A percentile compares a stretch with the other conserved stretches of the same genome.
These are phyloP conservation scores for Esox niger DNA, from an alignment of 2,113 vertebrate species.

Conservation along the genomic window DNA sequence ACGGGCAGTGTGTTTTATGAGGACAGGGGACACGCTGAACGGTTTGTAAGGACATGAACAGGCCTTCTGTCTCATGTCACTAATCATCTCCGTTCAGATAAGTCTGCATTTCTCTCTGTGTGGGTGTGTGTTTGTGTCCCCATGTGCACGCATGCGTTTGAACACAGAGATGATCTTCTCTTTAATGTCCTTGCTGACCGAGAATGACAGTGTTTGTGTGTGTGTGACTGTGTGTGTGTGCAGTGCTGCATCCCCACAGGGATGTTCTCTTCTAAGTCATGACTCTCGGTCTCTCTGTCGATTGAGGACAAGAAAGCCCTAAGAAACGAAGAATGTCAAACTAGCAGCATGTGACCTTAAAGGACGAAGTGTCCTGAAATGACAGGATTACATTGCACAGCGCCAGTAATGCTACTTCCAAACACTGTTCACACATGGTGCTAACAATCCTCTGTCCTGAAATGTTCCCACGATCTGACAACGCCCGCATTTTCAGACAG, in stretches of 20 bases:
- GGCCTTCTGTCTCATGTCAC: no score
- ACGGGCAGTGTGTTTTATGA: no score
- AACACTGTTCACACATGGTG: no score
- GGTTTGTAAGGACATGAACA: no score
- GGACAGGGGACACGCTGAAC: no score
- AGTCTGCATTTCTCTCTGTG: neutral
- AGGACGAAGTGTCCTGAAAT: conserved; percentile 38
- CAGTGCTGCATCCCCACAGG: conserved; percentile 37
- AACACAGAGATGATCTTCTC: neutral
- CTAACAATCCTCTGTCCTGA: no score
- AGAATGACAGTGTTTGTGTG: conserved; percentile 29
- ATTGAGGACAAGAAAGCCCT: conserved; percentile 31
- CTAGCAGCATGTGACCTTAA: conserved; percentile 9
- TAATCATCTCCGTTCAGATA: no score
- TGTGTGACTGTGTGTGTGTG: conserved; percentile 16
- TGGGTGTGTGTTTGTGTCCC: neutral
- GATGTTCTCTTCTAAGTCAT: conserved; percentile 45
- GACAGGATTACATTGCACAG: conserved; percentile 19
- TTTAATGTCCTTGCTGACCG: neutral
- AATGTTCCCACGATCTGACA: no score
- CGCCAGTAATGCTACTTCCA: no score
- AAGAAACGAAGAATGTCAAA: conserved; percentile 50
- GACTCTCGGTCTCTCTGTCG: conserved; percentile 23
- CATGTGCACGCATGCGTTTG: neutral
- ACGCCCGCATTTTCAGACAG: no score